These are phyloP conservation scores for Sylvicola cinctus DNA, from an alignment of 2,888 invertebrate genomes.

Conservation along the genomic window DNA sequence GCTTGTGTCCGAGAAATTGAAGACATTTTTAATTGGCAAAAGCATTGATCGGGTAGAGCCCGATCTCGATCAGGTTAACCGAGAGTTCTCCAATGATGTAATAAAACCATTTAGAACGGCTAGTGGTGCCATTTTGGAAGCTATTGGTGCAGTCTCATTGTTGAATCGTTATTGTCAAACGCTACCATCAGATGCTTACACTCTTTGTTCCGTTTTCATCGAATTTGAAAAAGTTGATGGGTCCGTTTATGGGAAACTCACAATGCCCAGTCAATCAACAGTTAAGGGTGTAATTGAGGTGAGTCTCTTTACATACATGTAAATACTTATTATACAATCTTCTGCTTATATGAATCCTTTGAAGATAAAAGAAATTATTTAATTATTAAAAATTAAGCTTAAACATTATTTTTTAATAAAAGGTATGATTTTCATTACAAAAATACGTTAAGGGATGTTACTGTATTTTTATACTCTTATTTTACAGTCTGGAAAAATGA, in stretches of 20 bases:
- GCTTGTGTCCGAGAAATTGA: conserved; percentile 34
- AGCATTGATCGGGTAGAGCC: conserved; percentile 33
- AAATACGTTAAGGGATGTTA: background rate
- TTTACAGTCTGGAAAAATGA: conserved; percentile 36
- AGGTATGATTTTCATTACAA: conserved; percentile 4
- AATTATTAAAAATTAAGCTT: no score
- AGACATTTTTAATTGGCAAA: conserved; percentile 31
- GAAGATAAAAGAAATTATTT: no score
- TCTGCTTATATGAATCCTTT: no score
- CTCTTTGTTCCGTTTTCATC: no score
- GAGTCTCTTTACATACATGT: no score
- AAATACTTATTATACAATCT: no score
- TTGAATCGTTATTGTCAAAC: conserved; percentile 61
- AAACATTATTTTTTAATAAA: no score
- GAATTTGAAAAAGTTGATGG: no score
- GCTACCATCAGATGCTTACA: conserved; percentile 62
- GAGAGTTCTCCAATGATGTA: conserved; percentile 27
- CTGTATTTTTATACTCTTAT: conserved; percentile 1
- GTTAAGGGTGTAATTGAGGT: conserved; percentile 49
- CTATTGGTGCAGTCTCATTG: conserved; percentile 20
- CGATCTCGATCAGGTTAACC: conserved; percentile 27
- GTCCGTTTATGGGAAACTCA: no score
- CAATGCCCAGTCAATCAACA: conserved; percentile 60
- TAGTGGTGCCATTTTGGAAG: conserved; percentile 14
- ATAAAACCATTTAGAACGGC: conserved; percentile 14